Evolutionary conservation across 2,113 vertebrate genomes (phyloP).

Genomic region (Microtus pennsylvanicus): DNA sequence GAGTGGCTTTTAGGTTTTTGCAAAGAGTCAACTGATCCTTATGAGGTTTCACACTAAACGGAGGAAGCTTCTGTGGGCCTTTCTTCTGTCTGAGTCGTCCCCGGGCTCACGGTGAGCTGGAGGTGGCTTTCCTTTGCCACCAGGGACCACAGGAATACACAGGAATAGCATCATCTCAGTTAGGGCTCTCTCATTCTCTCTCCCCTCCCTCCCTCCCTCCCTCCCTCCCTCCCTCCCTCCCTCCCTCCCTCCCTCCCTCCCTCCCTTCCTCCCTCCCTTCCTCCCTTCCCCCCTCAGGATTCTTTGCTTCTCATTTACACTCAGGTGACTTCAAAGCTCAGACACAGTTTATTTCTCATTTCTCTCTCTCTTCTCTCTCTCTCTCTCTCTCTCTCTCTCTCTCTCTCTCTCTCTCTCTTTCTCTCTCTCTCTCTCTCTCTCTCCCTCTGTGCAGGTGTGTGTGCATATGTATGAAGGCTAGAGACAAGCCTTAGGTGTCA

Average conservation of each 20-base stretch:
- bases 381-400: not conserved
- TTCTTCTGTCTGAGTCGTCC: constrained; percentile 50
- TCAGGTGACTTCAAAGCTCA: too few species aligned
- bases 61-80: not conserved
- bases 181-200: not conserved
- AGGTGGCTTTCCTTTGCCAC: constrained; percentile 46
- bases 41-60: constrained; percentile 27
- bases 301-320: too few species aligned
- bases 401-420: too few species aligned
- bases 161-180: constrained; percentile 12
- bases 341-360: too few species aligned
- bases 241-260: too few species aligned
- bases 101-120: not conserved
- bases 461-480: too few species aligned
- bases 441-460: too few species aligned
- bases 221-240: too few species aligned
- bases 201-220: not conserved
- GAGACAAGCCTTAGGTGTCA: not conserved
- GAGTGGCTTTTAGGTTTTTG: constrained; percentile 68
- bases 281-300: too few species aligned
- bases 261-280: too few species aligned
- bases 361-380: not conserved
- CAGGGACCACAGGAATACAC: not conserved
- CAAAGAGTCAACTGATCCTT: not conserved
- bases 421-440: too few species aligned